These are phyloP conservation scores for Balaenoptera acutorostrata DNA, from an alignment of 2,113 vertebrate genomes.

Conservation along the genomic window DNA sequence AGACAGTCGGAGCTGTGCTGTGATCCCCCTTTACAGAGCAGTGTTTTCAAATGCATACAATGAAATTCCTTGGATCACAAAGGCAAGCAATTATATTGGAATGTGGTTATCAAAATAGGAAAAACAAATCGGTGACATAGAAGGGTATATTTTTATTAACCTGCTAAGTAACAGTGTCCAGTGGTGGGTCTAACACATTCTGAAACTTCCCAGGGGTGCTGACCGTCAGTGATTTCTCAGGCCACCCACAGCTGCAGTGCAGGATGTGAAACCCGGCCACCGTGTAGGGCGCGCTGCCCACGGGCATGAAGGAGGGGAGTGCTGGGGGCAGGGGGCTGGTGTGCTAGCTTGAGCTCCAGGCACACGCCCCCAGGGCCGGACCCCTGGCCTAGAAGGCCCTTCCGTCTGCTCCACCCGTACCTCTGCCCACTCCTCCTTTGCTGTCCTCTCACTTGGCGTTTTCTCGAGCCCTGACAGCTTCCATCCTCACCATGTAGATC, in stretches of 20 bases:
- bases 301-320: neutral
- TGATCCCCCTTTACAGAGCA: neutral
- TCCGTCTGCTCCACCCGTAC: neutral
- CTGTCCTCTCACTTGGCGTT: neutral
- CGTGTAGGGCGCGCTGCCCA: rapidly evolving
- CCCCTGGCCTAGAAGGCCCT: neutral
- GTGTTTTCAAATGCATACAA: rapidly evolving
- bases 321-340: too few relatives aligned
- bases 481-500: neutral
- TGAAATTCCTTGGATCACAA: neutral
- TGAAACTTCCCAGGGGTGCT: neutral
- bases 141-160: neutral
- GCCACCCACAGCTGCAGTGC: neutral
- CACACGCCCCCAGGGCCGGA: rapidly evolving
- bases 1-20: neutral
- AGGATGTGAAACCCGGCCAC: too few relatives aligned
- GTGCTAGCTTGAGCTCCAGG: neutral
- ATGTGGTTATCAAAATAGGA: neutral
- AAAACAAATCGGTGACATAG: neutral
- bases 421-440: neutral
- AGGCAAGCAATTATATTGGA: neutral
- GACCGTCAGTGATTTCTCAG: neutral
- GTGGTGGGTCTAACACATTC: rapidly evolving
- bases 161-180: too few relatives aligned
- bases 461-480: neutral